Evolutionary conservation across 2,797 vertebrate species (phyloP), one percentile per base, ranked within the genome.

Genomic region (Clamator glandarius): DNA sequence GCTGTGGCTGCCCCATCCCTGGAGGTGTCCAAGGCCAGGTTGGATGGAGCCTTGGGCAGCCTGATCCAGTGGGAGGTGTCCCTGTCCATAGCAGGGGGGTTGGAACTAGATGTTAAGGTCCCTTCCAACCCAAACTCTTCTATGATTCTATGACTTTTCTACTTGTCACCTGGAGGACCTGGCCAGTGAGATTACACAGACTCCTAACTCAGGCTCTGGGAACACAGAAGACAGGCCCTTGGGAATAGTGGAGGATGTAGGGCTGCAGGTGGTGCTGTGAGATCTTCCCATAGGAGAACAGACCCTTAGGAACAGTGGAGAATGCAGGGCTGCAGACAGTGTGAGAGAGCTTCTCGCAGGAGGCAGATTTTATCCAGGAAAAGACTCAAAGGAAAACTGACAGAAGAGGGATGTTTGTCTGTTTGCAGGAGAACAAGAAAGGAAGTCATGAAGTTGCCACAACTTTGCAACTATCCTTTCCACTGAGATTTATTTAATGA

Each of bases 291-390:
- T 5, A 36, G 24, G 28, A 41, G 23, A 41, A 58, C 26, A 12
- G 8, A 9, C 3, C 12, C 16, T 51, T 24, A 1, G 36, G 19
- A 51, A 1, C 4, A 63, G 41, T 1, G 4, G 8, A 61, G 24
- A 9, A 6, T 31, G 5, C 16, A 48, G n/a, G 21, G 28, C 33
- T 25, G 10, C 19, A 14, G 17, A 33, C 6, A 21, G 15, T 57
- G 21, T 20, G 11, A n/a, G 44, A 67, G 28, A 18, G 24, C 7
- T 16, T 58, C n/a, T 12, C 33, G n/a, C 6, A 36, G 21, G 28
- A 41, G 23, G 8, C 8, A n/a, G 42, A 29, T 58, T 76, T 85
- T n/a, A 63, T 21, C n/a, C 35, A 69, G 59, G 25, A 64, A 51
- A 44, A 25, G 18, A 15, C 41, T 69, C 26, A 11, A n/a, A 72